Evolutionary conservation across 2,797 vertebrate species (phyloP).

Genomic region (Pelodytes ibericus): DNA sequence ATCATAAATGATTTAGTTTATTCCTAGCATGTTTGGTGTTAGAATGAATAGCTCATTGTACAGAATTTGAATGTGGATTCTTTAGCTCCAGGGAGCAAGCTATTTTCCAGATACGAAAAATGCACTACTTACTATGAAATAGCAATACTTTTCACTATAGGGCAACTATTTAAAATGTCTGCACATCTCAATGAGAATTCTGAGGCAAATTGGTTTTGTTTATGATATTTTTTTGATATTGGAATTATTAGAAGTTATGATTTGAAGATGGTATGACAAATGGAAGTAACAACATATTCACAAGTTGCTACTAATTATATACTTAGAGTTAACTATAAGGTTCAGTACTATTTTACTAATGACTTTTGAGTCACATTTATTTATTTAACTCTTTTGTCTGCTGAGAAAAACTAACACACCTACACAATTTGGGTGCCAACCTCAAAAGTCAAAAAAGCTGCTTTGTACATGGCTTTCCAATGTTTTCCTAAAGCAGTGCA

Average conservation of each 20-base stretch:
- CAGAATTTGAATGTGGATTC: conserved; percentile 42
- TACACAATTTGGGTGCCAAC: too few relatives aligned
- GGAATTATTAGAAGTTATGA: not conserved
- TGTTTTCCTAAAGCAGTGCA: too few relatives aligned
- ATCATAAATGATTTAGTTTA: conserved; percentile 53
- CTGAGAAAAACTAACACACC: too few relatives aligned
- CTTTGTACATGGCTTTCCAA: too few relatives aligned
- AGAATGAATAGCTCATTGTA: conserved; percentile 50
- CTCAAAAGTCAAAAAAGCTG: too few relatives aligned
- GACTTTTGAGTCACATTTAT: too few relatives aligned
- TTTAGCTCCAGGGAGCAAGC: conserved; percentile 44
- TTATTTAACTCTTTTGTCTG: too few relatives aligned
- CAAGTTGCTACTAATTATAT: conserved; percentile 13
- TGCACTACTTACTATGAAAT: conserved; percentile 33
- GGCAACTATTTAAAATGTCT: conserved; percentile 6
- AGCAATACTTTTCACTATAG: conserved; percentile 27
- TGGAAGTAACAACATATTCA: too few relatives aligned
- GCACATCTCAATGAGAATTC: not conserved
- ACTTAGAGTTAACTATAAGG: too few relatives aligned
- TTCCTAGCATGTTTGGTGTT: conserved; percentile 49
- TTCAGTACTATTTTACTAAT: too few relatives aligned
- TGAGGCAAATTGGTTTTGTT: conserved; percentile 1
- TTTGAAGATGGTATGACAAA: too few relatives aligned
- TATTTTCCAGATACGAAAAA: conserved; percentile 41
- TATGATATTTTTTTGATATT: not conserved